These are phyloP conservation scores for Papilio glaucus DNA, from an alignment of 1,140 invertebrate species.

Conservation along the genomic window DNA sequence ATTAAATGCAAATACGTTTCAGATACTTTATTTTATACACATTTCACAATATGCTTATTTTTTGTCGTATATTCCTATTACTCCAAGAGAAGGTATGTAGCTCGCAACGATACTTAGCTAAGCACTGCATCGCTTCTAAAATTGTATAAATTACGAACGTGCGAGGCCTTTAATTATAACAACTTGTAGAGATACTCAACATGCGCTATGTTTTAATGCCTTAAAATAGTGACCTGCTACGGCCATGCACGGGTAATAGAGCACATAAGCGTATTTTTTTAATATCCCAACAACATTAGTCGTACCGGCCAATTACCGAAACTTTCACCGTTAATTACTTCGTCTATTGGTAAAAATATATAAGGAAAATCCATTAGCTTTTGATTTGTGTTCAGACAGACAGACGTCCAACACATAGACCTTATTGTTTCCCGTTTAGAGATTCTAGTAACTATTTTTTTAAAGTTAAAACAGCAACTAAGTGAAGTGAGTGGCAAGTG, in stretches of 20 bases:
- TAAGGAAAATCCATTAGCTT: not conserved
- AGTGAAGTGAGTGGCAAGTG: slow-evolving; percentile 41
- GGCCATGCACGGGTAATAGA: not conserved
- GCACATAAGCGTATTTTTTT: not conserved
- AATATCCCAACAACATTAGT: not conserved
- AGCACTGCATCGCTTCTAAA: slow-evolving; percentile 19
- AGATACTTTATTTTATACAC: not conserved
- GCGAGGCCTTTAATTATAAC: slow-evolving; percentile 9
- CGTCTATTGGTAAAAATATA: not conserved
- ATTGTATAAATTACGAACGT: not conserved
- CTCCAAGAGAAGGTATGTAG: not conserved
- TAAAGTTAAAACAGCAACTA: slow-evolving; percentile 36
- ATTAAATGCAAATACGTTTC: not conserved
- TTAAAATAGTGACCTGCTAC: not conserved
- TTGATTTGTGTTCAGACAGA: not conserved
- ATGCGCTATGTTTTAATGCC: not conserved
- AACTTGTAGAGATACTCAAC: not conserved
- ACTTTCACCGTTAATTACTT: not conserved
- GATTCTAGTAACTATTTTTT: slow-evolving; percentile 34
- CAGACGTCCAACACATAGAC: not conserved
- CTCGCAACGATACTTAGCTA: slow-evolving; percentile 7
- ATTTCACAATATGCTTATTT: not conserved
- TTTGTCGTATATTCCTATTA: slow-evolving; percentile 3
- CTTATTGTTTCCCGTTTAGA: not conserved
- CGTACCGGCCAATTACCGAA: not conserved